These are phyloP conservation scores for Drosophila dunni DNA, from an alignment of 1,140 invertebrate genomes.

Conservation along the genomic window DNA sequence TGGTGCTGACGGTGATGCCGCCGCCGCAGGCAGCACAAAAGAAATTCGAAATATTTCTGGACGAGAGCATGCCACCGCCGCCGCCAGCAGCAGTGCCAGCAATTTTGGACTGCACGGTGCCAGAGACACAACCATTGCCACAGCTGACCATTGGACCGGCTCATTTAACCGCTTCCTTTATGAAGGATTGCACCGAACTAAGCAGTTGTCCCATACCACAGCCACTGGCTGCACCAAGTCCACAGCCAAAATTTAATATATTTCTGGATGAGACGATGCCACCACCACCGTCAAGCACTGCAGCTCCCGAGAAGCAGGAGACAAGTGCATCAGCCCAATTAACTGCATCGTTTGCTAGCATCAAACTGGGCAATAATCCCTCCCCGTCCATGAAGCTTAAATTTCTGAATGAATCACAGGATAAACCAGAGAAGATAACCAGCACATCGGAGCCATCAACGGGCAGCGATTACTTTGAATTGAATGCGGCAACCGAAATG, in stretches of 20 bases:
- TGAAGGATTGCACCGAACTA: slow-evolving; percentile 40
- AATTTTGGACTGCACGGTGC: slow-evolving; percentile 44
- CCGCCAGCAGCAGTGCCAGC: background rate
- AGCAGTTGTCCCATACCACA: slow-evolving; percentile 25
- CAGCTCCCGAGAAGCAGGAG: slow-evolving; percentile 25
- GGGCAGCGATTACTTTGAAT: slow-evolving; percentile 58
- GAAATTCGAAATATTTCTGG: slow-evolving; percentile 62
- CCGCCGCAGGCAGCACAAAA: slow-evolving; percentile 14
- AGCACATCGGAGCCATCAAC: background rate
- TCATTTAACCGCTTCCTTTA: slow-evolving; percentile 44
- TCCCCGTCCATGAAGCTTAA: slow-evolving; percentile 18
- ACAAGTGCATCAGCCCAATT: slow-evolving; percentile 33
- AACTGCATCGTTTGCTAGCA: slow-evolving; percentile 64
- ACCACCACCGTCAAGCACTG: background rate
- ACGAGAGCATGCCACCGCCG: slow-evolving; percentile 52
- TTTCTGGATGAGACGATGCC: slow-evolving; percentile 58
- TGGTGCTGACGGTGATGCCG: too few species aligned
- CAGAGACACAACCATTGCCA: slow-evolving; percentile 38
- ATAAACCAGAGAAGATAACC: slow-evolving; percentile 16
- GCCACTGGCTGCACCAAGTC: background rate
- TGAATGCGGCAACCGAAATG: slow-evolving; percentile 77
- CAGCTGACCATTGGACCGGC: slow-evolving; percentile 25
- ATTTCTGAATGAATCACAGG: slow-evolving; percentile 23
- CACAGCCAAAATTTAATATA: slow-evolving; percentile 45
- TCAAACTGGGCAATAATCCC: slow-evolving; percentile 48